A percentile compares a stretch with the other conserved stretches of the same genome.
Conservation (phyloP, 2,888 invertebrate species). For the Gymnosoma rotundatum region DNA sequence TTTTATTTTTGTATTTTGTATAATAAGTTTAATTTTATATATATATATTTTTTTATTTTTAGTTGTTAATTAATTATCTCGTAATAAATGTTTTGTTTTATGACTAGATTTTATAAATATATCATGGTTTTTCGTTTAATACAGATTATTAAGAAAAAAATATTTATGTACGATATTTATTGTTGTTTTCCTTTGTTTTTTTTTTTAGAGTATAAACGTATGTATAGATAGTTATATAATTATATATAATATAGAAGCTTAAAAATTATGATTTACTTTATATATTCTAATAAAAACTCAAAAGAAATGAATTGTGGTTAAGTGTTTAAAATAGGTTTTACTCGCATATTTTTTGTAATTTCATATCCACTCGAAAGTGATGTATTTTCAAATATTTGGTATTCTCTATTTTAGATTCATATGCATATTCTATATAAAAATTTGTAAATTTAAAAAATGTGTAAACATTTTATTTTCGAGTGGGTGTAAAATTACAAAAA, state of each 20-base stretch:
- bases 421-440: too few species aligned
- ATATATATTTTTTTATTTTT: conserved; percentile 23
- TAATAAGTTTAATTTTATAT: conserved; percentile 36
- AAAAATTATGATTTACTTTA: conserved; percentile 55
- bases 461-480: too few species aligned
- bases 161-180: conserved; percentile 44
- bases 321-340: conserved; percentile 39
- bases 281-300: conserved; percentile 45
- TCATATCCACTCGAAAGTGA: too few species aligned
- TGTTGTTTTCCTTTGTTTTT: background rate
- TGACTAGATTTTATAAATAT: conserved; percentile 71
- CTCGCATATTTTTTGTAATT: too few species aligned
- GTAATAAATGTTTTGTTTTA: conserved; percentile 64
- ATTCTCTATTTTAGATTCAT: too few species aligned
- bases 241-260: conserved; percentile 55
- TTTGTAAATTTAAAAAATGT: too few species aligned
- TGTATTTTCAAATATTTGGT: too few species aligned
- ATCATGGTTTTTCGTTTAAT: conserved; percentile 47
- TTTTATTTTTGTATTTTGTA: too few species aligned
- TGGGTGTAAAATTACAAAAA: too few species aligned
- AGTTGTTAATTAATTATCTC: conserved; percentile 47
- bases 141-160: conserved; percentile 66
- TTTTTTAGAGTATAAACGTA: conserved; percentile 41
- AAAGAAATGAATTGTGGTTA: conserved; percentile 65
- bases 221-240: conserved; percentile 55